phyloP scores from a whole-genome alignment of 2,888 invertebrate genomes.

The Leptura quadrifasciata region DNA sequence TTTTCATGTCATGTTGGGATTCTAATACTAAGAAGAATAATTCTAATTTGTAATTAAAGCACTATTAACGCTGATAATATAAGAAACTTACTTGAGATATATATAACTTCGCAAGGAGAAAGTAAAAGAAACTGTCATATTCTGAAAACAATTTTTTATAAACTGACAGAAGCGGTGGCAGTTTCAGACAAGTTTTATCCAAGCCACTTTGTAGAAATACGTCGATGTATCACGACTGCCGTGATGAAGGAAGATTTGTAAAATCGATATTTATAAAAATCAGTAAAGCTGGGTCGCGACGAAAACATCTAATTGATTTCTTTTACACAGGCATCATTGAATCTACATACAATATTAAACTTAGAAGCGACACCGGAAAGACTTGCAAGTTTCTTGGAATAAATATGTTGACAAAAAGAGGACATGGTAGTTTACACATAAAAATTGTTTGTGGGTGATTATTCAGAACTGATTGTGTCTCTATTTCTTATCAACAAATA shows the following conservation, averaged over 20 bases:
- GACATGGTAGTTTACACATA: neutral
- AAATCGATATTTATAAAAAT: too few species aligned
- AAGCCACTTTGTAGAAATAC: neutral
- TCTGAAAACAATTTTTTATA: constrained; percentile 23
- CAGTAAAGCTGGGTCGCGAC: too few species aligned
- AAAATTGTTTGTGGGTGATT: too few species aligned
- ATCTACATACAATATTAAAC: neutral
- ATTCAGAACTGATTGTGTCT: too few species aligned
- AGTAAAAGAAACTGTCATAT: constrained; percentile 36
- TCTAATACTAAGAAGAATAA: too few species aligned
- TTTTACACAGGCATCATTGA: too few species aligned
- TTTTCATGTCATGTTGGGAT: too few species aligned
- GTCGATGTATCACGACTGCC: neutral
- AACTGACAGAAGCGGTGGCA: constrained; percentile 24
- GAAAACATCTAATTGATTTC: too few species aligned
- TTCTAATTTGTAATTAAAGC: too few species aligned
- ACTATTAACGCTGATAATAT: too few species aligned
- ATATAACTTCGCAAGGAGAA: constrained; percentile 24
- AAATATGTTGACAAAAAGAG: neutral
- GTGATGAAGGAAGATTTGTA: too few species aligned
- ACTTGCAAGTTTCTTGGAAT: neutral
- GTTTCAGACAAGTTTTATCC: constrained; percentile 21
- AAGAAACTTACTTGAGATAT: constrained; percentile 34
- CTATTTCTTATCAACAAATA: too few species aligned
- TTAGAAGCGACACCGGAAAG: neutral